Evolutionary conservation across 2,113 vertebrate genomes (phyloP), one percentile per base, ranked within the genome.

Genomic region (Sialia sialis): DNA sequence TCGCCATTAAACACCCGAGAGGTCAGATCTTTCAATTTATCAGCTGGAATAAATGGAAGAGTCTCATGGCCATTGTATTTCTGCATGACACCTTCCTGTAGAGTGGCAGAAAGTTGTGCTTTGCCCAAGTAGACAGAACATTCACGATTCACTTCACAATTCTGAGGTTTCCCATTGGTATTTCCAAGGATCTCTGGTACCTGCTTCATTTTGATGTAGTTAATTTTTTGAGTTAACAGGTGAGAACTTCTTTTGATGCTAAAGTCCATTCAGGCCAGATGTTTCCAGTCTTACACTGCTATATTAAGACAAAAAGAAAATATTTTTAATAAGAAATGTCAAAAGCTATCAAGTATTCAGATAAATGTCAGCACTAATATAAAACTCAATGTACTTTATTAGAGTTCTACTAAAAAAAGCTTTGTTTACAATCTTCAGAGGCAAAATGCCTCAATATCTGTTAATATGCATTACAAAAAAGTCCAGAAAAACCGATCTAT

Each of bases 1-100:
- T 99, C 99, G 0, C 99, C 98, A 6, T 99, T 99, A 34, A 99
- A 98, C 58, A 99, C 98, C 8, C 98, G 98, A 34, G 99, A 99
- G 41, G 99, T 99, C 13, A 99, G 97, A 95, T 99, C 99, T 96
- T 99, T 99, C 74, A 99, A 96, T 93, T 98, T 98, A 85, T 99
- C 99, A 2, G 98, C 91, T 21, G 98, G 98, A 46, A 98, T 97
- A 83, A 98, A 98, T 3, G 98, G 98, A 32, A 98, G 97, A 12
- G 98, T 98, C 44, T 98, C 98, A 10, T 98, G 99, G 94, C 98
- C 98, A 2, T 99, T 98, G 44, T 99, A 99, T 92, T 98, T 99
- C 66, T 98, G 98, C 87, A 98, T 97, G 83, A 98, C 99, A 5
- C 98, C 97, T 56, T 99, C 99, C 90, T 99, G 99, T 15, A 99